Evolutionary conservation across 2,888 invertebrate species (phyloP), one percentile per base, ranked within the genome.

Genomic region (Ecdyonurus torrentis): DNA sequence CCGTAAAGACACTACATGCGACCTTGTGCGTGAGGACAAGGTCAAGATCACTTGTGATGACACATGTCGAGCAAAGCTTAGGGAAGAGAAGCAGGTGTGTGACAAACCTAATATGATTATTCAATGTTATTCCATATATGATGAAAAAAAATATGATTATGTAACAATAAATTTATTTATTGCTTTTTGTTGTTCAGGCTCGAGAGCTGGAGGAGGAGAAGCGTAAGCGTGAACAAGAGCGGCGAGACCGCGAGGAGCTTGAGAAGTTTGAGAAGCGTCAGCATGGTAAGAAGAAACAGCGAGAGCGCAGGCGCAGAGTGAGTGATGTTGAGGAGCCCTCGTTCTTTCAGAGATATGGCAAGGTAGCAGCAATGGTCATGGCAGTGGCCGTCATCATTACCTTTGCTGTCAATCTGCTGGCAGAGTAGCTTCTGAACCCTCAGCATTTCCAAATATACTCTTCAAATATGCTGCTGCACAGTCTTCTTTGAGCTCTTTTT

Each of bases 251-350:
- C 59, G 80, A 79, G 65, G 90, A 90, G 71, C 72, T 90, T 63
- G 87, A 86, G 64, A 84, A 84, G 70, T 90, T 86, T 72, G 84
- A 89, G 70, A 86, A 86, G 74, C 87, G 86, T 73, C 83, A 89
- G 66, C 73, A 74, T 61, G 83, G 81, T 24, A 85, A 84, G 55
- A 86, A 85, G 69, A 85, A 83, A 73, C 72, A 71, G 71, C 69
- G 78, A 68, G 75, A 80, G 68, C 70, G 80, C 71, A 77, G 76
- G 74, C 65, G 72, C 23, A 59, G 63, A 25, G 52, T 23, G 1
- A 59, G 59, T 70, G 66, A 75, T 69, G 70, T 72, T 58, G 72
- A 73, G 55, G 67, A 70, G 55, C 55, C 55, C n/a, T 20, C 55
- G 3, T 7, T 7, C 19, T 55, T 5, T 5, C 55, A 55, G 10